These are phyloP conservation scores for Scolanthus callimorphus DNA, from an alignment of 92 coral and sea anemone genomes.

Conservation along the genomic window DNA sequence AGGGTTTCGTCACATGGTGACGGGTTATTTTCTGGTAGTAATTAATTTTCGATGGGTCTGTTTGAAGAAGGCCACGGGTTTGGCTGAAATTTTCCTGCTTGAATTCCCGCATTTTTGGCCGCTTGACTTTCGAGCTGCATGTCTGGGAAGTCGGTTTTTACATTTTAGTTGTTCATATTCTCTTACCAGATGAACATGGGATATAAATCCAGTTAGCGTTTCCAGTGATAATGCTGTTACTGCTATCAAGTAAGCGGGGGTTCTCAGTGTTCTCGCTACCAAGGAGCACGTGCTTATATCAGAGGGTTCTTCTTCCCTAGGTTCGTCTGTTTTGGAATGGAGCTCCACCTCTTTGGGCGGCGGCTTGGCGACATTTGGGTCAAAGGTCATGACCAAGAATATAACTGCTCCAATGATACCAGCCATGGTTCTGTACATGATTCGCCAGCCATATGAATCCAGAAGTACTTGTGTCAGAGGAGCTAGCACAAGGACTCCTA, in stretches of 20 bases:
- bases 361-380: constrained; percentile 7
- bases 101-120: no score
- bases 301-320: neutral
- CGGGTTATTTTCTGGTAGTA: no score
- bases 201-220: constrained; percentile 53
- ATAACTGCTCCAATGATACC: neutral
- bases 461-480: neutral
- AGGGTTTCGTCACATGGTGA: no score
- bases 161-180: no score
- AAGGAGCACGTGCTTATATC: neutral
- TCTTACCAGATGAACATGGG: constrained; percentile 18
- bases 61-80: no score
- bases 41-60: no score
- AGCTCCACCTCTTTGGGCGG: no score
- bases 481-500: neutral
- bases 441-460: neutral
- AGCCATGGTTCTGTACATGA: constrained; percentile 28
- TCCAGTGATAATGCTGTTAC: constrained; percentile 1
- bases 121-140: no score
- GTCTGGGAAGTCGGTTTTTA: no score
- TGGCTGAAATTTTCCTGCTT: no score
- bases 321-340: no score
- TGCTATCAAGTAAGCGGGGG: constrained; percentile 4
- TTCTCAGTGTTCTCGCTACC: neutral
- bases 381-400: constrained; percentile 19